Conservation (phyloP, 2,113 vertebrate species). For the Isurus oxyrinchus region DNA sequence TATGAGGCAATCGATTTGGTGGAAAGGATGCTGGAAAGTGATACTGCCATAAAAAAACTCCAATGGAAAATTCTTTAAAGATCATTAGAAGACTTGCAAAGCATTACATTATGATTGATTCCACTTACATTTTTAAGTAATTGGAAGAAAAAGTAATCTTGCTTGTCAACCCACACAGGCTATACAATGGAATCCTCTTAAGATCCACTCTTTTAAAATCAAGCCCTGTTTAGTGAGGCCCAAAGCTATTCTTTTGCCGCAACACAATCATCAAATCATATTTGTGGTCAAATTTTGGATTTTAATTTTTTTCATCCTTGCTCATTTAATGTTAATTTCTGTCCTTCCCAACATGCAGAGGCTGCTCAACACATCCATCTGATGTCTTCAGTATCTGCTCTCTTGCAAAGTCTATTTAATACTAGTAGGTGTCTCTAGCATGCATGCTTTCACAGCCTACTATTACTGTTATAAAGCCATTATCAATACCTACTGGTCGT, state of each 20-base stretch:
- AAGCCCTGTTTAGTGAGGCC: not conserved
- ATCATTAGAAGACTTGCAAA: not conserved
- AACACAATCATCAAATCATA: not conserved
- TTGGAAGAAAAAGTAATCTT: not conserved
- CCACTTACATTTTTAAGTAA: not conserved
- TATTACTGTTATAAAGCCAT: not conserved
- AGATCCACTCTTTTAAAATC: not conserved
- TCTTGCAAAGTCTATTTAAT: not conserved
- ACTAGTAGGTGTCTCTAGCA: not conserved
- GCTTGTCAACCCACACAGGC: not conserved
- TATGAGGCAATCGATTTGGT: not conserved
- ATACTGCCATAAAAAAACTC: not conserved
- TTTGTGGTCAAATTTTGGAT: not conserved
- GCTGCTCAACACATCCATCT: not conserved
- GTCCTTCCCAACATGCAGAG: not conserved
- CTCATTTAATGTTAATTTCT: not conserved
- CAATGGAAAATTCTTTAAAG: not conserved
- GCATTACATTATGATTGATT: not conserved
- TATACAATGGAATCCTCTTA: not conserved
- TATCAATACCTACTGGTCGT: not conserved
- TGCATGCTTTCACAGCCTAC: not conserved
- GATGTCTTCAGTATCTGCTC: not conserved
- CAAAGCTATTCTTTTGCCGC: not conserved
- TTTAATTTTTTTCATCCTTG: not conserved
- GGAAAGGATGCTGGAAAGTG: constrained; percentile 6